These are phyloP conservation scores for Coleophora flavipennella DNA, from an alignment of 2,888 invertebrate genomes.

Conservation along the genomic window DNA sequence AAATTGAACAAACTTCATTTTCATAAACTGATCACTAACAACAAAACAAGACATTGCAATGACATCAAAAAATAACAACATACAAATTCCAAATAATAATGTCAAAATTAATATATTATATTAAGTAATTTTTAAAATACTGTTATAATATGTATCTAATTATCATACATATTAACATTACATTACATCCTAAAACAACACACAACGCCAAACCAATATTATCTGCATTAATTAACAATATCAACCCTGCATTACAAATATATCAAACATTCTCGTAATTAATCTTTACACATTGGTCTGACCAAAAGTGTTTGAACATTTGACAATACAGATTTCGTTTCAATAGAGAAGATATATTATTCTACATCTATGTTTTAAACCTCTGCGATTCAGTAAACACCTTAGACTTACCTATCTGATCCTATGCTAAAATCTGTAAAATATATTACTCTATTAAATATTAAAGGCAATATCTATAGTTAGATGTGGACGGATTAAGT, in stretches of 20 bases:
- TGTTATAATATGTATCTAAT: constrained; percentile 20
- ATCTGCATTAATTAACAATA: constrained; percentile 48
- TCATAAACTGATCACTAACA: too few relatives aligned
- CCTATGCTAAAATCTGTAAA: constrained; percentile 64
- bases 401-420: constrained; percentile 58
- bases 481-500: constrained; percentile 72
- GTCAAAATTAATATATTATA: too few relatives aligned
- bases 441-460: constrained; percentile 73
- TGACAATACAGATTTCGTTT: constrained; percentile 22
- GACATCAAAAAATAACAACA: too few relatives aligned
- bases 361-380: constrained; percentile 49
- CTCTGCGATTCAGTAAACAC: constrained; percentile 57
- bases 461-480: constrained; percentile 72
- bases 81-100: too few relatives aligned
- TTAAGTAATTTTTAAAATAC: constrained; percentile 24
- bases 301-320: constrained; percentile 19
- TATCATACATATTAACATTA: constrained; percentile 22
- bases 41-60: too few relatives aligned
- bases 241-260: constrained; percentile 24
- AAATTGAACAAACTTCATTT: too few relatives aligned
- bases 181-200: constrained; percentile 32
- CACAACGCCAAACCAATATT: constrained; percentile 42
- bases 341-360: constrained; percentile 36
- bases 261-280: constrained; percentile 19
- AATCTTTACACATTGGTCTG: constrained; percentile 1